Evolutionary conservation across 2,797 vertebrate species (phyloP).

Genomic region (Leptoclinus maculatus): DNA sequence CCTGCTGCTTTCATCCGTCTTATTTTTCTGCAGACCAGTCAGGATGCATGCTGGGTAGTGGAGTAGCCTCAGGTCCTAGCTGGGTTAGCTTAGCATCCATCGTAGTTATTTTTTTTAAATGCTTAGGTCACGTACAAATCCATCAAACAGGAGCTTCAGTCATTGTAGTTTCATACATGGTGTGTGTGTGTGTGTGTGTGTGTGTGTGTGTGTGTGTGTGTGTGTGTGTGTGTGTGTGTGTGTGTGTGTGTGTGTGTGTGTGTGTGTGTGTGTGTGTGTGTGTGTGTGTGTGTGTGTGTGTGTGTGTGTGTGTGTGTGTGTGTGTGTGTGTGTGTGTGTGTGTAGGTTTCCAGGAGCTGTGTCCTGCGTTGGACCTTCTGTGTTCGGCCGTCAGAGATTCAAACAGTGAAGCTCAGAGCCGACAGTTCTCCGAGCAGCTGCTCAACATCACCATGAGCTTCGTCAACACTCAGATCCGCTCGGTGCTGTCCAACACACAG

Average conservation of each 20-base stretch:
- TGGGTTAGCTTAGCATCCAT: no score
- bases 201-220: no score
- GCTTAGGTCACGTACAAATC: no score
- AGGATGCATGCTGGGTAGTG: not conserved
- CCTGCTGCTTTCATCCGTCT: no score
- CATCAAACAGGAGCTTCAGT: no score
- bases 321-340: constrained; percentile 1
- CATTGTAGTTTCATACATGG: no score
- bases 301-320: not conserved
- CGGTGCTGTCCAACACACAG: constrained; percentile 79
- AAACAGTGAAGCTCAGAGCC: constrained; percentile 90
- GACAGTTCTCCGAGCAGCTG: constrained; percentile 95
- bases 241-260: no score
- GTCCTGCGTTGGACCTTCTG: constrained; percentile 91
- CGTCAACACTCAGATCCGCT: constrained; percentile 89
- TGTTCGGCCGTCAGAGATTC: constrained; percentile 90
- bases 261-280: not conserved
- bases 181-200: no score
- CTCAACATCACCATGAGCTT: constrained; percentile 90
- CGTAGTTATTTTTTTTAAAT: no score
- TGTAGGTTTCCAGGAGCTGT: constrained; percentile 88
- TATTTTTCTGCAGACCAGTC: no score
- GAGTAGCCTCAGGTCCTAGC: not conserved
- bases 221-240: no score
- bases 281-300: not conserved